Base-by-base conservation (phyloP, 2,113 vertebrate species). In the Perca schrenkii region DNA sequence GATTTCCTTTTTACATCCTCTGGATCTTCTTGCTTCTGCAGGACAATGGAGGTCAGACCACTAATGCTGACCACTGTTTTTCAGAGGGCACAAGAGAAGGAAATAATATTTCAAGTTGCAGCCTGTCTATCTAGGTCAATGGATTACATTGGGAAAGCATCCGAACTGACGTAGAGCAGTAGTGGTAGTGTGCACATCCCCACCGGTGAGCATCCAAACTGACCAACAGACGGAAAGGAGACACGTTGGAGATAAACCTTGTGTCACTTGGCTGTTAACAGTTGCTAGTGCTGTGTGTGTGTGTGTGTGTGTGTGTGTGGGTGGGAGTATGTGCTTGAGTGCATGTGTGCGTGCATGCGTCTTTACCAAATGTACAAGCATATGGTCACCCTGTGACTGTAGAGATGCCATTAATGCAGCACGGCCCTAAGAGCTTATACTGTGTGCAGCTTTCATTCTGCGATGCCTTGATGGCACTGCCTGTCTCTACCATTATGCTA, bases 311-410 rank as follows among this genome's bases (percentile, higher is more conserved):
- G 68, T 65, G 74, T 19, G 46, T 28, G 54, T 50, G 68, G 19
- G 40, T 31, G 77, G 57, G 68, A 54, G 50, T 40, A 53, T 47
- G 85, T 21, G 43, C 31, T 8, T 17, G 65, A 31, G 73, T 34
- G 68, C 65, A 66, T 19, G 46, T 43, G 58, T 50, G 68, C 28
- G 40, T 31, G 77, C 34, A 52, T 69, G 50, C 19, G 25, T 74
- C 25, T 85, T 77, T 28, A 74, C 90, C 89, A 93, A 93, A 92
- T 93, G 86, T 79, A 83, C 86, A 69, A 90, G 77, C 92, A 93
- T 93, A 94, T 93, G 93, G 93, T 83, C 81, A 86, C 85, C 85
- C 82, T 62, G 80, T 88, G 80, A 86, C 77, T 82, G 84, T 46
- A 84, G 82, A 80, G 86, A 92, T 87, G 91, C 86, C 84, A 90